These are phyloP conservation scores for Erpornis zantholeuca DNA, from an alignment of 2,113 vertebrate species.

Conservation along the genomic window DNA sequence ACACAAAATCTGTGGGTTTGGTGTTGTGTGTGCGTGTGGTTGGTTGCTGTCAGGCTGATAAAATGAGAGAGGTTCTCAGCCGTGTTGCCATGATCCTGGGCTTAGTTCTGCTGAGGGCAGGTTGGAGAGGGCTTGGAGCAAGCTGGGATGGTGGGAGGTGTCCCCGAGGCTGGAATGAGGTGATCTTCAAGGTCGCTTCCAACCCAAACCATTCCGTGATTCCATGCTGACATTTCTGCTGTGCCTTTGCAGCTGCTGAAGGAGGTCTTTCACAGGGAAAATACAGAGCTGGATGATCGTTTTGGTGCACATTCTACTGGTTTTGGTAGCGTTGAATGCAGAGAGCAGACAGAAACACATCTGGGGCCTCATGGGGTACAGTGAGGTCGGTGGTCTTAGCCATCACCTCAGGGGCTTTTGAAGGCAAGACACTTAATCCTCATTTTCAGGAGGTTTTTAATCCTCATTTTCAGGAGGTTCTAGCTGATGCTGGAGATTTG, in stretches of 20 bases:
- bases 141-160: neutral
- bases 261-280: neutral
- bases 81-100: neutral
- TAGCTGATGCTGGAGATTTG: neutral
- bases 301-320: neutral
- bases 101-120: neutral
- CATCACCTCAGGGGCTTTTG: neutral
- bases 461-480: neutral
- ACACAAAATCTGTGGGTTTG: neutral
- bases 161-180: accelerated
- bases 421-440: neutral
- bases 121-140: neutral
- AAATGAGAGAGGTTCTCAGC: neutral
- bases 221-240: neutral
- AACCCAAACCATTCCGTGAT: neutral
- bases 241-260: neutral
- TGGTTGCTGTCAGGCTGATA: neutral
- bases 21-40: neutral
- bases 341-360: accelerated
- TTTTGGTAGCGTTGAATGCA: neutral
- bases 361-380: neutral
- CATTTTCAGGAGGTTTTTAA: neutral
- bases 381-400: accelerated
- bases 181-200: neutral
- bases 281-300: neutral